Base-by-base conservation (phyloP, 2,888 invertebrate species). In the Troides helena region DNA sequence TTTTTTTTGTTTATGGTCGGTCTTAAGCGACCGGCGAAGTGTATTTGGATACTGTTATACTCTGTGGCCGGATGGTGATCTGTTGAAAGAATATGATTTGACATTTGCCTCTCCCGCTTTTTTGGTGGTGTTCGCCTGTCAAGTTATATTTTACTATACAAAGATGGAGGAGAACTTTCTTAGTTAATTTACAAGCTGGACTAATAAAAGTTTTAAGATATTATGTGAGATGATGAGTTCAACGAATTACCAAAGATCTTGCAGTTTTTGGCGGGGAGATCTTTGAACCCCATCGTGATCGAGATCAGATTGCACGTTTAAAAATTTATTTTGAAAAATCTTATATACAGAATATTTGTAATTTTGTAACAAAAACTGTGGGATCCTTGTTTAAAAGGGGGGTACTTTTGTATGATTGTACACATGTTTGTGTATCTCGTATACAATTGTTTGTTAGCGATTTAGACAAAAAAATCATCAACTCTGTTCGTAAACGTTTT, bases 391-490 rank as follows among this genome's bases (percentile, higher is more conserved):
- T 25, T 63, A 17, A 25, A 25, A 17, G 17, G 74, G 71, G 74
- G 71, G 39, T 77, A 81, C 79, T 82, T 85, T 85, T 81, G 60
- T 70, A 81, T 80, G 53, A 71, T 77, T 88, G 78, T 90, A 90
- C 90, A 89, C 85, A 81, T 62, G 78, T 90, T 90, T 90, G 89
- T 89, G 82, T 88, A 89, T 83, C 72, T 71, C 77, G 73, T 81
- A 79, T 81, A 75, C 76, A 73, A 72, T 73, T 74, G 72, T 75
- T 74, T 64, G 63, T 72, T 39, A 72, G 59, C 67, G 62, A 71
- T 75, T 69, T 74, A 75, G 66, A 65, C 36, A 50, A 70, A 21
- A 61, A 69, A 68, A 71, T 72, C 72, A 73, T 74, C 64, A 70
- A 71, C 56, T 73, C 63, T 57, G 56, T 61, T 62, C 50, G 56